Percentiles rank a stretch among this genome's conserved stretches.
These are phyloP conservation scores for Lissonota sp. DNA, from an alignment of 2,888 invertebrate genomes.

Conservation along the genomic window DNA sequence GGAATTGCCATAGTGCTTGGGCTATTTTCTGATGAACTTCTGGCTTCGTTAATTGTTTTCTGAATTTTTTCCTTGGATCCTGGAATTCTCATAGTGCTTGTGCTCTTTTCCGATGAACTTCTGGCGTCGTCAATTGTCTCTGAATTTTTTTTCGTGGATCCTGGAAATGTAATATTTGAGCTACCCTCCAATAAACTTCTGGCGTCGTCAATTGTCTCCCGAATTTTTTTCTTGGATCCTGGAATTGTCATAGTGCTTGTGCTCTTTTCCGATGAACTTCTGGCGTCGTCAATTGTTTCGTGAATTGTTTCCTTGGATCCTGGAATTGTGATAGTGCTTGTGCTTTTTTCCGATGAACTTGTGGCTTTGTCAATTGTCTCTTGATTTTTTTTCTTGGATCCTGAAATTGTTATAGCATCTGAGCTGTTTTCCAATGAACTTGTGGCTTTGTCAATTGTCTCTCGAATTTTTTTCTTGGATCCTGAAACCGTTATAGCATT, in stretches of 20 bases:
- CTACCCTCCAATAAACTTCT: too few species aligned
- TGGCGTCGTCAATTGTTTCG: too few species aligned
- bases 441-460: background rate
- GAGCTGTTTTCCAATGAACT: background rate
- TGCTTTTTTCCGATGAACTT: background rate
- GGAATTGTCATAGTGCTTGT: background rate
- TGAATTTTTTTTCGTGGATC: background rate
- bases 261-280: slow-evolving; percentile 3
- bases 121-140: background rate
- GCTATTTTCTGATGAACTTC: background rate
- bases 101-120: slow-evolving; percentile 2
- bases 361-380: background rate
- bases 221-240: background rate
- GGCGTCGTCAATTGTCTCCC: too few species aligned
- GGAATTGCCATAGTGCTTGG: background rate
- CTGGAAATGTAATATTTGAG: background rate
- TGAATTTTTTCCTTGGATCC: background rate
- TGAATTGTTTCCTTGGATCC: too few species aligned
- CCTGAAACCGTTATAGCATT: background rate
- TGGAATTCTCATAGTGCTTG: background rate
- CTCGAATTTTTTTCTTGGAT: background rate
- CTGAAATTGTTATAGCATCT: background rate
- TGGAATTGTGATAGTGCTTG: too few species aligned
- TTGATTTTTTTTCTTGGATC: background rate
- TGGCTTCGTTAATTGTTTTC: background rate